phyloP scores from a whole-genome alignment of 1,140 invertebrate species.

The Brachionus paranguensis region DNA sequence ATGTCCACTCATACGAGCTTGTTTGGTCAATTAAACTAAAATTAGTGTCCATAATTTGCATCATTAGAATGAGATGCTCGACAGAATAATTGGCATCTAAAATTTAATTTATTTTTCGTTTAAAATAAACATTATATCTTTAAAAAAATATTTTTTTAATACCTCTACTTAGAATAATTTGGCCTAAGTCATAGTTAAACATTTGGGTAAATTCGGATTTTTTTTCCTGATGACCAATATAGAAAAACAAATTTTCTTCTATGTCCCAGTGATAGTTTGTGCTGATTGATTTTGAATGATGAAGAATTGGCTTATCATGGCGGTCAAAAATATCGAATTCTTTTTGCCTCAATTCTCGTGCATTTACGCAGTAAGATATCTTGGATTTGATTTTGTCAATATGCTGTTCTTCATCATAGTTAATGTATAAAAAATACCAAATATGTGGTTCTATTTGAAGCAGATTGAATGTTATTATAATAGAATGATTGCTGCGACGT shows the following conservation, averaged over 20 bases:
- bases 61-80: conserved; percentile 27
- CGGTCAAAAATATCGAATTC: conserved; percentile 4
- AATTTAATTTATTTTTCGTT: not conserved
- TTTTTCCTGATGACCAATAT: conserved; percentile 31
- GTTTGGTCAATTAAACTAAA: conserved; percentile 14
- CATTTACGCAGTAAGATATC: not conserved
- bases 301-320: not conserved
- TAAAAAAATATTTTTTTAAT: not conserved
- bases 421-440: conserved; percentile 19
- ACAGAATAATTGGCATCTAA: not conserved
- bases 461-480: conserved; percentile 22
- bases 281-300: not conserved
- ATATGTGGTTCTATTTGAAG: not conserved
- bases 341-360: not conserved
- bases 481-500: not conserved
- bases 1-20: not conserved
- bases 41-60: conserved; percentile 34
- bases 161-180: conserved; percentile 32
- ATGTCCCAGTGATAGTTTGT: not conserved
- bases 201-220: not conserved
- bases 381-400: not conserved
- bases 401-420: not conserved
- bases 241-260: not conserved
- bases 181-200: conserved; percentile 22
- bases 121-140: not conserved